Base-by-base conservation (phyloP, 2,888 invertebrate species). In the Andricus curvator region DNA sequence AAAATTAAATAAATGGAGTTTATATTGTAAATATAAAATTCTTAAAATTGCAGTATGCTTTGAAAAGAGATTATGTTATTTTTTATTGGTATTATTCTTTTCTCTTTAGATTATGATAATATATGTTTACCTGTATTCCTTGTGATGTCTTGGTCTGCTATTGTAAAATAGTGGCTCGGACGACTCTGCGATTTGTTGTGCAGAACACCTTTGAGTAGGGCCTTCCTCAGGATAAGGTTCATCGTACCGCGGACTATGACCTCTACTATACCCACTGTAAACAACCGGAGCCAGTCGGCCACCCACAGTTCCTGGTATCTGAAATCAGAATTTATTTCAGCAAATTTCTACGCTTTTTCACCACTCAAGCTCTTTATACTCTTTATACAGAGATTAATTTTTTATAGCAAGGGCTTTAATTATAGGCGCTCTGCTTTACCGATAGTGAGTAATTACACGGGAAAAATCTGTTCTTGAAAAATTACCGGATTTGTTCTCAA, bases 141-240 rank as follows among this genome's bases (percentile, higher is more conserved):
- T 95, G 92, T 95, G 95, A 88, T 95, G 95, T 90, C 95, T 95
- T 80, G 98, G 98, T 92, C 97, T 95, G 93, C 97, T 97, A 93
- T 98, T 98, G 93, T 98, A 98, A 93, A 96, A 98, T 87, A 98
- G 94, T 70, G 96, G 96, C 92, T 96, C 96, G 90, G 95, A 95
- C 93, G 94, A 94, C 84, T 93, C 91, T 88, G 94, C 94, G 86
- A 86, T 88, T 84, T 89, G 88, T 80, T 91, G 91, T 79, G 87
- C 88, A 51, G 89, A 88, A 85, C 91, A 90, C 79, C 90, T 88
- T 79, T 89, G 89, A 80, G 89, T 88, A 80, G 88, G 88, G 81
- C 88, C 88, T 83, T 91, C 91, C 67, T 90, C 90, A 48, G 90
- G 89, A 84, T 91, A 91, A 74, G 91, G 88, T 84, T 91, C 91